These are phyloP conservation scores for Laupala kohalensis DNA, from an alignment of 1,140 invertebrate species.

Conservation along the genomic window DNA sequence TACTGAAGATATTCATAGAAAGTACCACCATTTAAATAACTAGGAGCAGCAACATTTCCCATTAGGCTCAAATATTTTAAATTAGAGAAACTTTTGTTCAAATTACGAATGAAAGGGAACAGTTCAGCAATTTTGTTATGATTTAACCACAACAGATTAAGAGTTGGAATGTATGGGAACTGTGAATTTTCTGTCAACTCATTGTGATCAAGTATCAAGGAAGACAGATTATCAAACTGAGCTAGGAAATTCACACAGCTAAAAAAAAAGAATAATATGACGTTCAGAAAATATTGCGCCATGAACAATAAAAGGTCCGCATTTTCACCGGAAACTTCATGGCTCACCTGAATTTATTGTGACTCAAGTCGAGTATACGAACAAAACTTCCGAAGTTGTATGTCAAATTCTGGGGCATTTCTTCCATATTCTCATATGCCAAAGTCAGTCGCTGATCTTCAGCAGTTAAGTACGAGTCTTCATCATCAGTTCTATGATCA, in stretches of 20 bases:
- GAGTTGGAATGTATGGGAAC: conserved; percentile 49
- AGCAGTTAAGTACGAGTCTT: background rate
- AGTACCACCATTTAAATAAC: conserved; percentile 57
- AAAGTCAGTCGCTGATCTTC: background rate
- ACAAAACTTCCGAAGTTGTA: background rate
- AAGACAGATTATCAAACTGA: conserved; percentile 51
- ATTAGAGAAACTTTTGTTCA: conserved; percentile 48
- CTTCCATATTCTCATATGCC: background rate
- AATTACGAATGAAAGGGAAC: conserved; percentile 51
- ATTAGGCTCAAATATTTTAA: conserved; percentile 57
- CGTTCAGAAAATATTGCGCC: background rate
- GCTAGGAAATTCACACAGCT: conserved; percentile 53
- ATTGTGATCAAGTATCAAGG: conserved; percentile 62
- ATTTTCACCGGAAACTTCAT: background rate
- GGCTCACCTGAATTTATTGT: background rate
- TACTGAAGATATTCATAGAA: conserved; percentile 66
- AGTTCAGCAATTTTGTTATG: conserved; percentile 55
- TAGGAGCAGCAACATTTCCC: conserved; percentile 63
- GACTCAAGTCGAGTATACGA: background rate
- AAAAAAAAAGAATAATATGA: conserved; percentile 22
- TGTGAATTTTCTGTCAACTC: conserved; percentile 43
- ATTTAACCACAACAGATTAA: conserved; percentile 67
- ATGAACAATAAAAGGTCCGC: background rate
- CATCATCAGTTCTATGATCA: background rate
- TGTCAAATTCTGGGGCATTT: background rate